Conservation (phyloP, 2,797 vertebrate genomes). For the Capromys pilorides region DNA sequence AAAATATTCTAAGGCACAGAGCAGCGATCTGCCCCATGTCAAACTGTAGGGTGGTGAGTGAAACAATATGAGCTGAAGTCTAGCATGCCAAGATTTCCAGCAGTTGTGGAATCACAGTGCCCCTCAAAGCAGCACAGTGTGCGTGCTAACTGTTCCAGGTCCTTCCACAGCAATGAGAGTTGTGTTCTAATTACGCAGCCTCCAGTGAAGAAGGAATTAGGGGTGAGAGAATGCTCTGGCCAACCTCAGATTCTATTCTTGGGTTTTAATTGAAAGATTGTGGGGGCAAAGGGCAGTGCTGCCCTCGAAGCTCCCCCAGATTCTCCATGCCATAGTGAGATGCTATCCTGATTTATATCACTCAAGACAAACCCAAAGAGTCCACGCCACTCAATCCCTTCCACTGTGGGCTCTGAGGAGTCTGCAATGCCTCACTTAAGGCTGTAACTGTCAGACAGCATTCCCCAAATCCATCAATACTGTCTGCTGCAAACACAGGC, state of each 20-base stretch:
- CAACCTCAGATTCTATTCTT: background rate
- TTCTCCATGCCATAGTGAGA: slow-evolving; percentile 65
- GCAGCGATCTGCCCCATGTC: background rate
- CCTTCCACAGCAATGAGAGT: background rate
- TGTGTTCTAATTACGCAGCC: background rate
- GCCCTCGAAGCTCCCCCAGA: background rate
- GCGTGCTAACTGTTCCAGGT: background rate
- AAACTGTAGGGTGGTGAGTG: background rate
- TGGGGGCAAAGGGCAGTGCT: background rate
- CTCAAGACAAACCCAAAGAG: slow-evolving; percentile 74
- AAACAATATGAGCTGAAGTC: background rate
- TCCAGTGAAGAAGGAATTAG: background rate
- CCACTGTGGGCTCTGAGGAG: slow-evolving; percentile 65
- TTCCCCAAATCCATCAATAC: slow-evolving; percentile 74
- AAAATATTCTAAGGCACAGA: background rate
- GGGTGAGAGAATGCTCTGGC: background rate
- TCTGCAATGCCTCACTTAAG: slow-evolving; percentile 44
- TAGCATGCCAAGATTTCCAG: background rate
- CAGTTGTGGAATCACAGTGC: background rate
- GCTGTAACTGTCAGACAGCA: slow-evolving; percentile 54
- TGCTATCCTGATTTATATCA: slow-evolving; percentile 77
- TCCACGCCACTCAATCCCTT: slow-evolving; percentile 77
- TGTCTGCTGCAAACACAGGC: slow-evolving; percentile 44
- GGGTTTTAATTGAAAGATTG: background rate
- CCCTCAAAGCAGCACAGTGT: background rate